These are phyloP conservation scores for Anarsia innoxiella DNA, from an alignment of 2,888 invertebrate species.

Conservation along the genomic window DNA sequence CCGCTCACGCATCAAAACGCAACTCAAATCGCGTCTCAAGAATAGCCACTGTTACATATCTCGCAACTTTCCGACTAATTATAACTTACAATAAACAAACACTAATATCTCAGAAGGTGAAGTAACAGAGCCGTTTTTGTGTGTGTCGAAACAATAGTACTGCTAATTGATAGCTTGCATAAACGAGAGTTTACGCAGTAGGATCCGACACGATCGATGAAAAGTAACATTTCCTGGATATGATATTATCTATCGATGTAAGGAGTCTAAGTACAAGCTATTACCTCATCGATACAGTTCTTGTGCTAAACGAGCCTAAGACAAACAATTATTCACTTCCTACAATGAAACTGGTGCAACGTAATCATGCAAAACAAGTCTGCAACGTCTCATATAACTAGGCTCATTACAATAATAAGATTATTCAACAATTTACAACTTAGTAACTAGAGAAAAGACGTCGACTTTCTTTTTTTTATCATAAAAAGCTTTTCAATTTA, in stretches of 20 bases:
- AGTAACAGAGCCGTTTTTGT: constrained; percentile 39
- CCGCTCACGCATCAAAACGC: constrained; percentile 20
- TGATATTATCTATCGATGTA: constrained; percentile 29
- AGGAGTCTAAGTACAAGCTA: neutral
- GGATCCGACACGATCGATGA: constrained; percentile 42
- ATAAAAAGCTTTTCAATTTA: too few relatives aligned
- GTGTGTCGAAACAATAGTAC: constrained; percentile 60
- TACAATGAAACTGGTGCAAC: constrained; percentile 10
- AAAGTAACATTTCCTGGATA: constrained; percentile 69
- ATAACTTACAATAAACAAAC: constrained; percentile 36
- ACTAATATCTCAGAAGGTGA: constrained; percentile 40
- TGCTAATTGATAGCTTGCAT: constrained; percentile 69
- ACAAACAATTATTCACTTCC: constrained; percentile 15
- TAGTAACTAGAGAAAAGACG: too few relatives aligned
- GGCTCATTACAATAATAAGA: constrained; percentile 6
- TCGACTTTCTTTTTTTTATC: too few relatives aligned
- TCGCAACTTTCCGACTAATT: constrained; percentile 27
- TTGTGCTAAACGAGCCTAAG: constrained; percentile 6
- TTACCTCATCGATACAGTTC: constrained; percentile 10
- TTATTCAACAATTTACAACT: constrained; percentile 7
- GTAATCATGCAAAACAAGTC: constrained; percentile 13
- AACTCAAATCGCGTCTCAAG: constrained; percentile 13
- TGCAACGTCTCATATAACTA: constrained; percentile 8
- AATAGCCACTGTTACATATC: constrained; percentile 17
- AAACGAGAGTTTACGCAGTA: constrained; percentile 40